Evolutionary conservation across 64 coral and sea anemone species (phyloP).

Genomic region (Stylophora pistillata): DNA sequence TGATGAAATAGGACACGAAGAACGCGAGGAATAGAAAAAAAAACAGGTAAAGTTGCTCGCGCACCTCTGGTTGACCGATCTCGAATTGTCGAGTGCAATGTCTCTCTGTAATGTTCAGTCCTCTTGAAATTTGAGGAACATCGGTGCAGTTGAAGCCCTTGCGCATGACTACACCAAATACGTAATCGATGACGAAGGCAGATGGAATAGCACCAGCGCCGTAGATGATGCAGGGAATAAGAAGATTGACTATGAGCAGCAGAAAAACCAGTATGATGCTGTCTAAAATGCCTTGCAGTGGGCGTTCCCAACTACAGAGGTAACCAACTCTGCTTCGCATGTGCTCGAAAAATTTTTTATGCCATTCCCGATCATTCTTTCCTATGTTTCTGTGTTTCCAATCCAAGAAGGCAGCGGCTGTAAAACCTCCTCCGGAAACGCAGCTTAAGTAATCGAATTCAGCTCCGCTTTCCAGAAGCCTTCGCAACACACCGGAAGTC

Average conservation of each 20-base stretch:
- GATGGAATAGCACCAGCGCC: constrained; percentile 45
- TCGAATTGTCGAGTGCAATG: too few species aligned
- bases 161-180: constrained; percentile 63
- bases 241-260: constrained; percentile 32
- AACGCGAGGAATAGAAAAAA: constrained; percentile 1
- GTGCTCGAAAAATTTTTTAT: constrained; percentile 74
- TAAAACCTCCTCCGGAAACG: constrained; percentile 72
- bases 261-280: not conserved
- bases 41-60: constrained; percentile 12
- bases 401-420: constrained; percentile 67
- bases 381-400: constrained; percentile 74
- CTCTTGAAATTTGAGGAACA: constrained; percentile 4
- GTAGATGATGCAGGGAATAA: constrained; percentile 34
- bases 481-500: constrained; percentile 58
- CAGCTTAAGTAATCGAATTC: constrained; percentile 64
- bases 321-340: constrained; percentile 40
- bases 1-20: constrained; percentile 37
- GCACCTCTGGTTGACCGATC: not conserved
- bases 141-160: constrained; percentile 46
- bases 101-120: not conserved
- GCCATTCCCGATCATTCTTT: constrained; percentile 63
- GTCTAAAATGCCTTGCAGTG: constrained; percentile 47
- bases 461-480: constrained; percentile 37
- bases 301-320: constrained; percentile 47
- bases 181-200: constrained; percentile 64